A percentile compares a stretch with the other conserved stretches of the same genome.
phyloP scores from a whole-genome alignment of 2,113 vertebrate genomes.

The Aspidoscelis tigris region DNA sequence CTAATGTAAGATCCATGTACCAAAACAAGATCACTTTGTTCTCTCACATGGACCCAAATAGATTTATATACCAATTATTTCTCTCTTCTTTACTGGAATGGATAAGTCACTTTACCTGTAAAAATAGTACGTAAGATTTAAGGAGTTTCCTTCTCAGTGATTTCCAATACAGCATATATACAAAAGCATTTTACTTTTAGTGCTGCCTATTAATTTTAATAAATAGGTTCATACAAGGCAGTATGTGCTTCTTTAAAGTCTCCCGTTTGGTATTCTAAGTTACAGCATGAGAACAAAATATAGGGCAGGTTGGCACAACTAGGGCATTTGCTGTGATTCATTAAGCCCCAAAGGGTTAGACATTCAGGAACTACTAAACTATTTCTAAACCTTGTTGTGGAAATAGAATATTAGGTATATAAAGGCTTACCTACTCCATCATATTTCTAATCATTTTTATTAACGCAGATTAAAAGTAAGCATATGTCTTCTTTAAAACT shows the following conservation, averaged over 20 bases:
- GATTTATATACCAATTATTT: conserved; percentile 42
- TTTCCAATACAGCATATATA: conserved; percentile 24
- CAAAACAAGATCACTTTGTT: conserved; percentile 32
- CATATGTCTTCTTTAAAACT: conserved; percentile 15
- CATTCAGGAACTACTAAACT: conserved; percentile 55
- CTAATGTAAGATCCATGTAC: conserved; percentile 31
- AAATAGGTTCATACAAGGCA: conserved; percentile 48
- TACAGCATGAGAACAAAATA: conserved; percentile 59
- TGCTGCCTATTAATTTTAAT: conserved; percentile 10
- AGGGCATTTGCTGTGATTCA: conserved; percentile 54
- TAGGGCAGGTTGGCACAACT: conserved; percentile 46
- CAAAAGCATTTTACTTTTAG: background rate
- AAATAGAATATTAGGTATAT: conserved; percentile 36
- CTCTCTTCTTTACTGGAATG: conserved; percentile 22
- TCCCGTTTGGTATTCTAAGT: conserved; percentile 49
- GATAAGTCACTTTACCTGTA: conserved; percentile 38
- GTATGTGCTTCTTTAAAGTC: conserved; percentile 31
- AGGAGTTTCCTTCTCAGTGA: conserved; percentile 41
- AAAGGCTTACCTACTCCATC: conserved; percentile 28
- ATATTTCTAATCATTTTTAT: conserved; percentile 1
- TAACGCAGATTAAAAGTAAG: background rate
- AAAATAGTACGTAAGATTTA: conserved; percentile 20
- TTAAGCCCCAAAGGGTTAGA: conserved; percentile 40
- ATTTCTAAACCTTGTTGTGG: conserved; percentile 57
- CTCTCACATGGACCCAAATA: conserved; percentile 6